Percentiles rank a stretch among this genome's conserved stretches.
These are phyloP conservation scores for Pristionchus pacificus DNA, from an alignment of 1,140 invertebrate genomes.

Conservation along the genomic window DNA sequence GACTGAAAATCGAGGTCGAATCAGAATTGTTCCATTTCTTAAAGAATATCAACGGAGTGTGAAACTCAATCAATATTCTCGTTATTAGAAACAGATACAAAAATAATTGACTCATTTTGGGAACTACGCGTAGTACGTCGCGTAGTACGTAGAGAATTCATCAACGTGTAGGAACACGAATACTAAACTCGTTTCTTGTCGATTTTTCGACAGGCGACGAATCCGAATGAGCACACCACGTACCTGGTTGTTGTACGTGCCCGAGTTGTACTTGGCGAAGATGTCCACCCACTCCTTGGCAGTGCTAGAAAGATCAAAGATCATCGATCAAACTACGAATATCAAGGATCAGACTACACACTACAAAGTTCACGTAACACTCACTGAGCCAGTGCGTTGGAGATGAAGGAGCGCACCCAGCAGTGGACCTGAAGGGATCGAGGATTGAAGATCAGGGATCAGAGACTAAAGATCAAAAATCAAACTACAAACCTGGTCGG, in stretches of 20 bases:
- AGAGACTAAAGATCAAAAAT: conserved; percentile 62
- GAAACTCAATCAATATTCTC: too few species aligned
- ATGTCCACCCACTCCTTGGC: conserved; percentile 70
- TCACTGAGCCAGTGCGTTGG: conserved; percentile 72
- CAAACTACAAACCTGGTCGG: conserved; percentile 57
- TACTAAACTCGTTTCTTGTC: not conserved
- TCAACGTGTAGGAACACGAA: not conserved
- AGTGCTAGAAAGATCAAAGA: conserved; percentile 49
- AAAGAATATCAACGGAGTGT: too few species aligned
- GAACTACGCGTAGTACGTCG: too few species aligned
- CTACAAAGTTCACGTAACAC: not conserved
- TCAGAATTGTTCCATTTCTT: too few species aligned
- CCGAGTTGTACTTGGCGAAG: conserved; percentile 69
- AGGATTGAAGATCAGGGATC: too few species aligned
- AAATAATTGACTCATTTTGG: too few species aligned
- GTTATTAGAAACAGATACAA: too few species aligned
- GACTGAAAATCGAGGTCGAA: too few species aligned
- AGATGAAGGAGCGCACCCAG: conserved; percentile 75
- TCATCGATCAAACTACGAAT: too few species aligned
- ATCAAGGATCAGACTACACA: too few species aligned
- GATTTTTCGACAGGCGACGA: too few species aligned
- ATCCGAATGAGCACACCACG: too few species aligned
- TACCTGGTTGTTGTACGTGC: conserved; percentile 71
- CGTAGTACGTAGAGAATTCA: not conserved
- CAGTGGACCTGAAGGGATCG: conserved; percentile 56